Percentiles rank a stretch among this genome's conserved stretches.
Evolutionary conservation across 2,113 vertebrate species (phyloP).

Genomic region (Phrynocephalus versicolor): DNA sequence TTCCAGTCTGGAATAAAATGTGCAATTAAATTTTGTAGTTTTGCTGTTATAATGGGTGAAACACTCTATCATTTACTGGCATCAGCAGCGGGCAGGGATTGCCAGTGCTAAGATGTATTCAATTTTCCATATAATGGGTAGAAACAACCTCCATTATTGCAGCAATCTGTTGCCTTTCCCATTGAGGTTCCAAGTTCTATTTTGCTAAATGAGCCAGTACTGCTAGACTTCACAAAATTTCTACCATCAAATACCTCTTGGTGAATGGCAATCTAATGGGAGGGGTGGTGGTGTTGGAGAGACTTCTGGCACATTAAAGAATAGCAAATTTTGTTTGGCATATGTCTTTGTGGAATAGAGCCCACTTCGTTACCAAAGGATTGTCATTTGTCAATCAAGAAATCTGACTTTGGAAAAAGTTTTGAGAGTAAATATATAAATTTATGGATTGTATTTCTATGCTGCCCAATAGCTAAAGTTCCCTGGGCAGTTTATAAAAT

Average conservation of each 20-base stretch:
- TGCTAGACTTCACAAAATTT: neutral
- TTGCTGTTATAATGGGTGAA: neutral
- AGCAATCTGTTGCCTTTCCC: neutral
- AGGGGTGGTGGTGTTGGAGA: neutral
- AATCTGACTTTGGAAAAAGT: neutral
- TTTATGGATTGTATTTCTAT: neutral
- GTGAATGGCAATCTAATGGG: neutral
- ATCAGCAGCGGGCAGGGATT: neutral
- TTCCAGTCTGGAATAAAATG: conserved; percentile 8
- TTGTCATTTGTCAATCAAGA: neutral
- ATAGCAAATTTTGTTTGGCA: neutral
- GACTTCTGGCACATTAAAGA: neutral
- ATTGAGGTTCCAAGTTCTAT: neutral
- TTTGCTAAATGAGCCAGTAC: neutral
- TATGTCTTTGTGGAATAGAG: neutral
- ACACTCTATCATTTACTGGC: neutral
- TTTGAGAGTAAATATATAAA: neutral
- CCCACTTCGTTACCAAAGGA: neutral
- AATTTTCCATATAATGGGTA: conserved; percentile 13
- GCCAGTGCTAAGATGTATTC: conserved; percentile 22
- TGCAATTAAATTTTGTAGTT: conserved; percentile 11
- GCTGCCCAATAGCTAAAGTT: neutral
- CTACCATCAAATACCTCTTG: neutral
- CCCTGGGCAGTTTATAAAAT: neutral
- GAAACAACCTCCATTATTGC: conserved; percentile 11